A percentile compares a stretch with the other conserved stretches of the same genome.
phyloP scores from a whole-genome alignment of 2,113 vertebrate species.

The Entelurus aequoreus region DNA sequence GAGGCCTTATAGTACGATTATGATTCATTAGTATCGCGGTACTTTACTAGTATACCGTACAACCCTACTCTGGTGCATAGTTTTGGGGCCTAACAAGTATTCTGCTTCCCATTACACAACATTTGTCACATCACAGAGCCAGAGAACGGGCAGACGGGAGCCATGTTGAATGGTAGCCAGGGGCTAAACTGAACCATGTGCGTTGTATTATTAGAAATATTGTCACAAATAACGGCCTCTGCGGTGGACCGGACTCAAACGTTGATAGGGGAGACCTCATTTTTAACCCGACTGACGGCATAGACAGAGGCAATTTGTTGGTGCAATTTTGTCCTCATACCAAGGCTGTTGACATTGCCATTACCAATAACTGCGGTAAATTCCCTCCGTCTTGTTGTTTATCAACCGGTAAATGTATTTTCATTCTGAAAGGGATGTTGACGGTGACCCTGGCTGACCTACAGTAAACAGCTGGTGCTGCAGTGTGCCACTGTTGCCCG shows the following conservation, averaged over 20 bases:
- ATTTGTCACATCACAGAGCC: constrained; percentile 36
- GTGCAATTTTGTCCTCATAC: constrained; percentile 41
- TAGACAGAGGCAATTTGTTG: constrained; percentile 52
- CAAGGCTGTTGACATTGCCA: constrained; percentile 34
- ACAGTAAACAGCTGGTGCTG: constrained; percentile 36
- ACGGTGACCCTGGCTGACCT: constrained; percentile 40
- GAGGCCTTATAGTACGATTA: too few species aligned
- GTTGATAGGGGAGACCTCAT: constrained; percentile 22
- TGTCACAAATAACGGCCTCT: constrained; percentile 63
- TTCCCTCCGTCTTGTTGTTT: constrained; percentile 6
- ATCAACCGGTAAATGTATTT: constrained; percentile 28
- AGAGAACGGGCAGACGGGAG: constrained; percentile 37
- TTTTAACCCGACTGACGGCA: constrained; percentile 50
- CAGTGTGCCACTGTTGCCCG: constrained; percentile 38
- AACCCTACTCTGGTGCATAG: constrained; percentile 18
- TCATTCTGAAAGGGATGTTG: constrained; percentile 30
- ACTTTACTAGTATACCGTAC: too few species aligned
- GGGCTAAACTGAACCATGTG: constrained; percentile 69
- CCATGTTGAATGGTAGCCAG: constrained; percentile 62
- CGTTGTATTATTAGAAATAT: constrained; percentile 49
- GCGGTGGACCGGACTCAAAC: constrained; percentile 33
- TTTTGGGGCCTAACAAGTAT: constrained; percentile 27
- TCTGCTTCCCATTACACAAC: constrained; percentile 51
- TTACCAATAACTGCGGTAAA: constrained; percentile 23
- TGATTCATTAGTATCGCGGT: too few species aligned